phyloP scores from a whole-genome alignment of 2,888 invertebrate species.

The Perdita meconis region DNA sequence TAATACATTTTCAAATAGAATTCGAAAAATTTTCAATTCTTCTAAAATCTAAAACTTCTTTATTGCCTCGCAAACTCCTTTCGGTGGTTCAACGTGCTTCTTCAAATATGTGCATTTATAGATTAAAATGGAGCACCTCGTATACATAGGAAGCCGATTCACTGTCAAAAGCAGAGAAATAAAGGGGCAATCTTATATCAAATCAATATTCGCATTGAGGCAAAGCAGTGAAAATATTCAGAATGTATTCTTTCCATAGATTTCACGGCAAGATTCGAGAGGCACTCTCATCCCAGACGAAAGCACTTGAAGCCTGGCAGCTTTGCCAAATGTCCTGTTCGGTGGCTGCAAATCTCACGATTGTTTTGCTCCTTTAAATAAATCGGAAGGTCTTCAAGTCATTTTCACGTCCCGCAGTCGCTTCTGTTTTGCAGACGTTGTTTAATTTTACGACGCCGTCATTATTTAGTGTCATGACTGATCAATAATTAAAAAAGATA shows the following conservation, averaged over 20 bases:
- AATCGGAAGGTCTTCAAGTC: too few species aligned
- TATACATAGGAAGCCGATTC: not conserved
- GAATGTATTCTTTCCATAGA: slow-evolving; percentile 53
- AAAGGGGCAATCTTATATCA: slow-evolving; percentile 29
- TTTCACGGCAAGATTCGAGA: slow-evolving; percentile 44
- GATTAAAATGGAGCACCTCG: too few species aligned
- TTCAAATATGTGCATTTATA: too few species aligned
- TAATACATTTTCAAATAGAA: too few species aligned
- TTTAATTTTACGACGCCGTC: not conserved
- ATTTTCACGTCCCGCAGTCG: slow-evolving; percentile 7
- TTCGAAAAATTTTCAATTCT: too few species aligned
- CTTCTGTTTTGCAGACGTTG: not conserved
- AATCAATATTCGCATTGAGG: slow-evolving; percentile 34
- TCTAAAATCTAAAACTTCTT: too few species aligned
- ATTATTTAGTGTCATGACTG: too few species aligned
- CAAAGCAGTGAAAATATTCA: slow-evolving; percentile 49
- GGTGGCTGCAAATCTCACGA: slow-evolving; percentile 54
- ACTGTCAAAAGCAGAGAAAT: not conserved
- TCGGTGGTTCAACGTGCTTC: slow-evolving; percentile 6
- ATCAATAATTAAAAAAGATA: too few species aligned
- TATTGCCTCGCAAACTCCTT: too few species aligned
- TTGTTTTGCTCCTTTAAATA: too few species aligned
- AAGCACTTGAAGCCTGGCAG: slow-evolving; percentile 51
- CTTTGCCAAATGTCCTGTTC: slow-evolving; percentile 57
- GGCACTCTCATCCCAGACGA: slow-evolving; percentile 43